Evolutionary conservation across 1,140 invertebrate species (phyloP).

Genomic region (Aplysia californica): DNA sequence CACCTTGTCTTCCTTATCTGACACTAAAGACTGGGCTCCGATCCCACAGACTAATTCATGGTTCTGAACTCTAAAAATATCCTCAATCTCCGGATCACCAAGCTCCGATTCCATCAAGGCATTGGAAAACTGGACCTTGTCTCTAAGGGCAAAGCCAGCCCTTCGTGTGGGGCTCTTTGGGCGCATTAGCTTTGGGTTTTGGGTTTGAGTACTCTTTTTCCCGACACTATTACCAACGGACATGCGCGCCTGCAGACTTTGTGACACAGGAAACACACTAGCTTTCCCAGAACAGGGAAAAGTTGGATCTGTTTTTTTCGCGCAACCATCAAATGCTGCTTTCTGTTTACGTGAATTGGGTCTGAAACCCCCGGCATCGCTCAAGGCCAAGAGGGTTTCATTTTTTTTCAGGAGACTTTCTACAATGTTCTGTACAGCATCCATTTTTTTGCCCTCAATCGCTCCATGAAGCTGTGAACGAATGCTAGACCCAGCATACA

Average conservation of each 20-base stretch:
- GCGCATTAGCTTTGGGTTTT: constrained; percentile 28
- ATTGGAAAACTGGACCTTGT: constrained; percentile 43
- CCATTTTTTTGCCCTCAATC: constrained; percentile 16
- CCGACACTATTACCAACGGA: neutral
- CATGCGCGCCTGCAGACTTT: constrained; percentile 19
- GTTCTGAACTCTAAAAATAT: constrained; percentile 39
- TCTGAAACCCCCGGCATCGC: constrained; percentile 42
- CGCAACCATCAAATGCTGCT: neutral
- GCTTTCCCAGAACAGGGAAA: constrained; percentile 7
- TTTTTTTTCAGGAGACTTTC: constrained; percentile 51
- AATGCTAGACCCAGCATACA: constrained; percentile 1
- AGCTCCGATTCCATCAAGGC: constrained; percentile 48
- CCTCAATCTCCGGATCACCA: constrained; percentile 34
- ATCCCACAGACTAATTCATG: constrained; percentile 59
- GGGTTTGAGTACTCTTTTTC: neutral
- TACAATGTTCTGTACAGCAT: constrained; percentile 43
- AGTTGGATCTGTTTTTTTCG: constrained; percentile 1
- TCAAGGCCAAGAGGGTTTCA: constrained; percentile 45
- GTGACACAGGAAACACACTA: constrained; percentile 27
- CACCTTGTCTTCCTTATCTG: constrained; percentile 36
- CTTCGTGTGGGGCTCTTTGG: constrained; percentile 46
- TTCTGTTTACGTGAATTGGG: constrained; percentile 36
- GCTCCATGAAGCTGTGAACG: constrained; percentile 6
- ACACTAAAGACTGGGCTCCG: constrained; percentile 41
- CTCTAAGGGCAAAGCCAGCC: constrained; percentile 39